phyloP scores from a whole-genome alignment of 1,140 invertebrate genomes.

The Zaprionus ornatus region DNA sequence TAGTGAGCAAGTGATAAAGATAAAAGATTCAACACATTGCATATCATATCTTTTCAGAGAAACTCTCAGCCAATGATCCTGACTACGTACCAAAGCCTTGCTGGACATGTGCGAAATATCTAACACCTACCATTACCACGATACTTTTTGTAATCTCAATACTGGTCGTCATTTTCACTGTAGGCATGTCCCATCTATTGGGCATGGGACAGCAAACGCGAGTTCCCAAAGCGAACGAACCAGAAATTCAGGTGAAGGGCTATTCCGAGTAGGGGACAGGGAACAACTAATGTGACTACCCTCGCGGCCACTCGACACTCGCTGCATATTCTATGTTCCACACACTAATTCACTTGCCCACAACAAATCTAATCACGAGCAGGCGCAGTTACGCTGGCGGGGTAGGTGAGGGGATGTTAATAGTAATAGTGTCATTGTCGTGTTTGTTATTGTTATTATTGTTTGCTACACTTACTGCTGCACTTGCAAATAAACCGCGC shows the following conservation, averaged over 20 bases:
- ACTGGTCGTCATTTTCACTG: background rate
- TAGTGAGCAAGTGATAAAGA: constrained; percentile 18
- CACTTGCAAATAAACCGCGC: background rate
- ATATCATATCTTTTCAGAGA: background rate
- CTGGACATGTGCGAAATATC: constrained; percentile 39
- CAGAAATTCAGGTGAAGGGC: constrained; percentile 46
- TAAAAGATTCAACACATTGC: too few species aligned
- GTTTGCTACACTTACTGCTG: constrained; percentile 23
- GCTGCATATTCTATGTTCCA: constrained; percentile 1
- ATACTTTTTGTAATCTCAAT: constrained; percentile 4
- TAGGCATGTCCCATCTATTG: constrained; percentile 34
- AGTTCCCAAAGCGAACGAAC: constrained; percentile 14
- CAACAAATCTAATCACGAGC: constrained; percentile 69
- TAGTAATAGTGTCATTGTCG: constrained; percentile 81
- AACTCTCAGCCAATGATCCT: background rate
- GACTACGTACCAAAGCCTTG: constrained; percentile 43
- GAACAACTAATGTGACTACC: constrained; percentile 25
- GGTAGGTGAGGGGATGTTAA: constrained; percentile 18
- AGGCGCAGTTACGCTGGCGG: constrained; percentile 4
- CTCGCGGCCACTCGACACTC: constrained; percentile 30
- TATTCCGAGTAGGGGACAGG: constrained; percentile 8
- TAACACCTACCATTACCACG: constrained; percentile 22
- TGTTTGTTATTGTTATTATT: constrained; percentile 63
- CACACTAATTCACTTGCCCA: constrained; percentile 58
- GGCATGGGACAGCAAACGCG: constrained; percentile 37